Percentiles rank a stretch among this genome's conserved stretches.
phyloP scores from a whole-genome alignment of 2,113 vertebrate genomes.

The Alethe diademata region DNA sequence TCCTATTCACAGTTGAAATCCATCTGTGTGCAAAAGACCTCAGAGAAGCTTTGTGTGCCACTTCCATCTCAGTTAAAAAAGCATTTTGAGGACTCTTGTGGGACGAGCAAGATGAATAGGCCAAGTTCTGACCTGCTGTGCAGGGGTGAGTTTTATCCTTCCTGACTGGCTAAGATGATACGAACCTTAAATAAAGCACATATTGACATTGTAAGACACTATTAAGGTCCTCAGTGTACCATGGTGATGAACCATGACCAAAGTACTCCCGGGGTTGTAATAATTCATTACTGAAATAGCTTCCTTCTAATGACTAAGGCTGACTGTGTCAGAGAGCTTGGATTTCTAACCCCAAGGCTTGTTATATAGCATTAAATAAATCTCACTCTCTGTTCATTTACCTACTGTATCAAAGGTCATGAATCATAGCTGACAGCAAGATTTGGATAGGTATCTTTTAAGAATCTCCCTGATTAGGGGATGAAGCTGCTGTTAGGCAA shows the following conservation, averaged over 20 bases:
- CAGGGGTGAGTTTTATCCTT: slow-evolving; percentile 19
- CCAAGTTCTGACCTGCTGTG: neutral
- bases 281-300: slow-evolving; percentile 46
- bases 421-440: neutral
- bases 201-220: slow-evolving; percentile 47
- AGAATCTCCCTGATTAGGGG: neutral
- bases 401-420: neutral
- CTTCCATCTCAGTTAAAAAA: slow-evolving; percentile 10
- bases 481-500: neutral
- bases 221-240: slow-evolving; percentile 21
- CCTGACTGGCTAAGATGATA: neutral
- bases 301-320: slow-evolving; percentile 35
- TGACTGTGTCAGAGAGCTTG: slow-evolving; percentile 28
- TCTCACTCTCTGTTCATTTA: slow-evolving; percentile 17
- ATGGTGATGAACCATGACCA: slow-evolving; percentile 50
- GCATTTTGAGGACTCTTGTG: slow-evolving; percentile 2
- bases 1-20: neutral
- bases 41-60: neutral
- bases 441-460: neutral
- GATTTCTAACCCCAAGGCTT: slow-evolving; percentile 16
- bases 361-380: slow-evolving; percentile 30
- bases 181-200: slow-evolving; percentile 26
- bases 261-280: neutral
- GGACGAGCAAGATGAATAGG: slow-evolving; percentile 34
- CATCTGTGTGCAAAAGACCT: neutral